Base-by-base conservation (phyloP, 2,888 invertebrate genomes). In the Dryobota labecula region DNA sequence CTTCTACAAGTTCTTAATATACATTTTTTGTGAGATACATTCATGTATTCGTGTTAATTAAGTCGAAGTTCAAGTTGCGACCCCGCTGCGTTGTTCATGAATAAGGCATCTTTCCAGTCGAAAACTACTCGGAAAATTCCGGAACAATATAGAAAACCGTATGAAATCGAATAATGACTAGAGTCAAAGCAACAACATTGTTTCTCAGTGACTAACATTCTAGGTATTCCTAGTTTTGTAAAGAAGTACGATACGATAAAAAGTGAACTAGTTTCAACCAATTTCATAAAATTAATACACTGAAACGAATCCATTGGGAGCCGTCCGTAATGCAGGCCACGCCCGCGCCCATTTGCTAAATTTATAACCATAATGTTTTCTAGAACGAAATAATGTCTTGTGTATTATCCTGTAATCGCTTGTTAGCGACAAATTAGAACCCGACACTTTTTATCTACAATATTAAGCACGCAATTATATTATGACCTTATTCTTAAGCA, bases 291-390 rank as follows among this genome's bases (percentile, higher is more conserved):
- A 80, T 62, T 51, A 82, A 78, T 66, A 70, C 51, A 65, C 53
- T 67, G 66, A 76, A 81, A 65, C 43, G 73, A 75, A 74, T 54
- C 84, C 78, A 36, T 60, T n/a, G 86, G 78, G 82, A 82, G 70
- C 61, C 70, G 38, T 74, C 43, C 41, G 70, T 74, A 72, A 56
- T 79, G 77, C 70, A 78, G 33, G 74, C 70, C 78, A 64, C 81
- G 62, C 76, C 83, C 63, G 61, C 56, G 57, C 9, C 58, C 76
- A 71, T 76, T 80, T 74, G 73, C 74, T 76, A 73, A 78, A 74
- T 80, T 70, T 77, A 82, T 78, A 73, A 64, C 77, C 58, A 49
- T 69, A 71, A 60, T 76, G 72, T 79, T 71, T 58, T 71, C 47
- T 70, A 69, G 51, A 64, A 58, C 45, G n/a, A 58, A 64, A 65